Evolutionary conservation across 1,140 invertebrate species (phyloP).

Genomic region (Apis dorsata): DNA sequence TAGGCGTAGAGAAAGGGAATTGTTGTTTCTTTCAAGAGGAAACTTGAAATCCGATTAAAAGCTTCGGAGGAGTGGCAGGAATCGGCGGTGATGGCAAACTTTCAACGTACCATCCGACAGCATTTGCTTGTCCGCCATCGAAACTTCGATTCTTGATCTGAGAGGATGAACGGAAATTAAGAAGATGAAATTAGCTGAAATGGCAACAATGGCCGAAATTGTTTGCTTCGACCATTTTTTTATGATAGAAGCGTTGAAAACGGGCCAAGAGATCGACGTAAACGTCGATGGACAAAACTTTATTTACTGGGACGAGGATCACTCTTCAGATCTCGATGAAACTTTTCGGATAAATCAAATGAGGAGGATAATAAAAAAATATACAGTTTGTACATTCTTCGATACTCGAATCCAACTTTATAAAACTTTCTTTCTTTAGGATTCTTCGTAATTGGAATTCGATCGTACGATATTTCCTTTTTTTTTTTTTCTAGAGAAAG

Average conservation of each 20-base stretch:
- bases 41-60: constrained; percentile 46
- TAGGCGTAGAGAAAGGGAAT: background rate
- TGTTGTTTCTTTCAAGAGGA: constrained; percentile 8
- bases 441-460: background rate
- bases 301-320: background rate
- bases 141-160: constrained; percentile 6
- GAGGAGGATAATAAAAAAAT: background rate
- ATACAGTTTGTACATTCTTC: background rate
- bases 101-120: background rate
- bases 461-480: background rate
- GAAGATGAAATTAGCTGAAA: constrained; percentile 1
- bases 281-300: constrained; percentile 11
- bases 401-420: background rate
- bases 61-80: constrained; percentile 1
- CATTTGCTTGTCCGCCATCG: background rate
- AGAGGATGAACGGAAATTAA: constrained; percentile 31
- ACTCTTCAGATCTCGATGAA: background rate
- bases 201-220: background rate
- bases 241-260: background rate
- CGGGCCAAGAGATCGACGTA: constrained; percentile 3
- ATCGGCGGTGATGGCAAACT: background rate
- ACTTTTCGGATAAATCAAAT: constrained; percentile 3
- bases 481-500: background rate
- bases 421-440: background rate
- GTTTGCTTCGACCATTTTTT: too few relatives aligned